A percentile compares a stretch with the other conserved stretches of the same genome.
phyloP scores from a whole-genome alignment of 2,888 invertebrate genomes.

The Hypselothyrea guttata region DNA sequence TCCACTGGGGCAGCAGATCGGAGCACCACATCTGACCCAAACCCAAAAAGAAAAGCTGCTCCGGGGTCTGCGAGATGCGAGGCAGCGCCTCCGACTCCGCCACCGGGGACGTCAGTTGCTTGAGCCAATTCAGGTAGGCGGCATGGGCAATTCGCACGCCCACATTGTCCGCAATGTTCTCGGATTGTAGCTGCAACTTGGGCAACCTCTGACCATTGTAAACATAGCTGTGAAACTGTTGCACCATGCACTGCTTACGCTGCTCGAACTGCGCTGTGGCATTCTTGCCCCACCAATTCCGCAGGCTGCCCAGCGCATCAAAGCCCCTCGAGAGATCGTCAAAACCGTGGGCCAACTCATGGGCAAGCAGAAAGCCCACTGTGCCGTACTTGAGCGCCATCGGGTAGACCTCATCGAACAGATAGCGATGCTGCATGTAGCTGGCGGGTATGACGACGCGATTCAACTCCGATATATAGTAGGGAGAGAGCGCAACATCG shows the following conservation, averaged over 20 bases:
- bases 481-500: conserved; percentile 65
- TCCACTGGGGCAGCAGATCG: conserved; percentile 47
- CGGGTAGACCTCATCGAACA: conserved; percentile 77
- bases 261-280: conserved; percentile 62
- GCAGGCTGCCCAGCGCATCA: conserved; percentile 70
- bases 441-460: conserved; percentile 67
- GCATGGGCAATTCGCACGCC: conserved; percentile 75
- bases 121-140: conserved; percentile 75
- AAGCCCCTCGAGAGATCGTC: conserved; percentile 71
- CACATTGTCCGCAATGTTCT: conserved; percentile 80
- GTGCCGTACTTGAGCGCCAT: conserved; percentile 73
- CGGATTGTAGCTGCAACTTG: conserved; percentile 52
- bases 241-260: conserved; percentile 68
- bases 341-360: conserved; percentile 79
- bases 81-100: conserved; percentile 62
- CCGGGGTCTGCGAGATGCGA: conserved; percentile 57
- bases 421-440: conserved; percentile 73
- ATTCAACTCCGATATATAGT: conserved; percentile 67
- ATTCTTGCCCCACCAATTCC: conserved; percentile 73
- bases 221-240: conserved; percentile 64
- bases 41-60: conserved; percentile 79
- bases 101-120: conserved; percentile 7
- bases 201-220: conserved; percentile 49
- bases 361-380: conserved; percentile 76
- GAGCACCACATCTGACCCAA: conserved; percentile 74